These are phyloP conservation scores for Palloptera scutellata DNA, from an alignment of 2,888 invertebrate species.

Conservation along the genomic window DNA sequence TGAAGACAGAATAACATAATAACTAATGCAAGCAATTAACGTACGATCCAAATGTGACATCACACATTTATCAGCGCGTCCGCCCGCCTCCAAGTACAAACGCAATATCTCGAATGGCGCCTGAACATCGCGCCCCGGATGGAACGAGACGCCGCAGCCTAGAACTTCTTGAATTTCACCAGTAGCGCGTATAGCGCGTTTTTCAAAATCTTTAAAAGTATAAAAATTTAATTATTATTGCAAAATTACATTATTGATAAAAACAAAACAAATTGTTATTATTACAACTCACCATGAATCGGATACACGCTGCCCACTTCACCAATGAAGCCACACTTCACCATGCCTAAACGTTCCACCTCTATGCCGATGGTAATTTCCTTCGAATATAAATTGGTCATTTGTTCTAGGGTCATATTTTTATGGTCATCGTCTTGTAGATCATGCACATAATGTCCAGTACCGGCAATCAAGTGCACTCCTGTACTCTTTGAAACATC, in stretches of 20 bases:
- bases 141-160: conserved; percentile 80
- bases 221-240: no score
- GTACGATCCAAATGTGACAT: conserved; percentile 88
- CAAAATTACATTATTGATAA: not conserved
- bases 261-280: not conserved
- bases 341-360: conserved; percentile 53
- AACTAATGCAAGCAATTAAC: conserved; percentile 43
- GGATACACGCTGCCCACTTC: conserved; percentile 86
- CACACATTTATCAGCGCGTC: conserved; percentile 73
- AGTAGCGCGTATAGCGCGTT: conserved; percentile 73
- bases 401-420: conserved; percentile 68
- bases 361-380: conserved; percentile 68
- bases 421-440: conserved; percentile 67
- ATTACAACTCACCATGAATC: conserved; percentile 70
- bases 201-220: conserved; percentile 73
- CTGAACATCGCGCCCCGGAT: conserved; percentile 76
- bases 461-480: conserved; percentile 79
- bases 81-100: conserved; percentile 81
- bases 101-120: conserved; percentile 82
- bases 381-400: conserved; percentile 71
- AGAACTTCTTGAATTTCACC: conserved; percentile 73
- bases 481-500: conserved; percentile 69
- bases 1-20: not conserved
- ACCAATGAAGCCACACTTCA: conserved; percentile 82
- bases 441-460: conserved; percentile 78